These are phyloP conservation scores for Tetramorium parvispinum DNA, from an alignment of 1,140 invertebrate species.

Conservation along the genomic window DNA sequence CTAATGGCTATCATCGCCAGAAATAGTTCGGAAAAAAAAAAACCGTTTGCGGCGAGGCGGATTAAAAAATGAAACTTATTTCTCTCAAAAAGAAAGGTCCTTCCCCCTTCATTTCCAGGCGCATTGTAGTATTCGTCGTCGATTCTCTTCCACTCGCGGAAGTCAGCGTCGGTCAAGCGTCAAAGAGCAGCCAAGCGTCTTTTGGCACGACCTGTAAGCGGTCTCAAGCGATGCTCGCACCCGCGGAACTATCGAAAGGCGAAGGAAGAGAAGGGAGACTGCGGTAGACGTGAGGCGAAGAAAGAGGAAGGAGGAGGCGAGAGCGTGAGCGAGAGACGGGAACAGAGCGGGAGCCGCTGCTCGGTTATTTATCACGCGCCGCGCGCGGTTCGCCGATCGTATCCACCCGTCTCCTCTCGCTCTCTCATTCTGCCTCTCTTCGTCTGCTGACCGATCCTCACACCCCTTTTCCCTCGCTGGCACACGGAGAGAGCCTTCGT, in stretches of 20 bases:
- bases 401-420: slow-evolving; percentile 70
- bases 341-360: slow-evolving; percentile 64
- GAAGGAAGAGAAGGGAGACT: slow-evolving; percentile 23
- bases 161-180: slow-evolving; percentile 32
- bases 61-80: not conserved
- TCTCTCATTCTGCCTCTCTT: slow-evolving; percentile 48
- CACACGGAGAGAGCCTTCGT: slow-evolving; percentile 55
- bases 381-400: slow-evolving; percentile 78
- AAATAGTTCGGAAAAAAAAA: slow-evolving; percentile 15
- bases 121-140: not conserved
- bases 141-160: slow-evolving; percentile 4
- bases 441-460: slow-evolving; percentile 36
- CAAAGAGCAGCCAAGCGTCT: slow-evolving; percentile 59
- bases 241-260: slow-evolving; percentile 42
- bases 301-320: slow-evolving; percentile 2
- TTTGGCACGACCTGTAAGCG: slow-evolving; percentile 68
- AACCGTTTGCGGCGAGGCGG: too few species aligned
- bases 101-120: not conserved
- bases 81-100: not conserved
- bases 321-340: slow-evolving; percentile 65
- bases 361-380: slow-evolving; percentile 83
- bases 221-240: slow-evolving; percentile 44
- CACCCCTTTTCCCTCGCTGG: slow-evolving; percentile 49
- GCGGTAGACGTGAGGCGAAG: slow-evolving; percentile 46
- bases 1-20: not conserved